Base-by-base conservation (phyloP, 2,888 invertebrate genomes). In the Labia minor region DNA sequence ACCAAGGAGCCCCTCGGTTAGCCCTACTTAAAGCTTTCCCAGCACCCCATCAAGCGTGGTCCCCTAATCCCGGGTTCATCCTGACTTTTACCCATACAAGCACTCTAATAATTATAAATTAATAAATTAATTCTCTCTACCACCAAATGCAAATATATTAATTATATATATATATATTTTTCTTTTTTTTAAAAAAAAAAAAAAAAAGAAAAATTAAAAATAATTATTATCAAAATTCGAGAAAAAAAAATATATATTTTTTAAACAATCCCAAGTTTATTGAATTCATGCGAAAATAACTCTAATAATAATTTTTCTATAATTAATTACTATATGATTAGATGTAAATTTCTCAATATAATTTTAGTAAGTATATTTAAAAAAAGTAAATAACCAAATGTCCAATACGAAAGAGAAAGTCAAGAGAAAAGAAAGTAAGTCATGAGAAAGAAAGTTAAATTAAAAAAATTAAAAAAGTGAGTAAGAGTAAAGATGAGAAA, bases 401-500 rank as follows among this genome's bases (percentile, higher is more conserved):
- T 8, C 62, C 37, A 68, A 21, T 64, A 21, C 26, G 26, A 26
- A 26, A 26, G 26, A 26, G 26, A 70, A 37, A 65, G 65, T 67
- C 63, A 64, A 37, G 63, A 67, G 65, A 64, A 67, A 68, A 68
- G 67, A 67, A 65, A 68, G n/a, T n/a, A n/a, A n/a, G n/a, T n/a
- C n/a, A 67, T 64, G 65, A 67, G 65, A 69, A 69, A 69, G 63
- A 68, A 67, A 69, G 67, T 62, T 68, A 66, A 67, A 1, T 62
- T 18, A 67, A 19, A 61, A 20, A 61, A 21, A 67, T 19, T 61
- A 49, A 65, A 65, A 67, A 37, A 61, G 66, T 61, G 62, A 65
- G 49, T 63, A 64, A 63, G 61, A 68, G 63, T 33, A 33, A 21
- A 62, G 67, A 64, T 64, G 65, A 69, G 67, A 64, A 19, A 62